Base-by-base conservation (phyloP, 2,797 vertebrate genomes). In the Arrhamphus sclerolepis region DNA sequence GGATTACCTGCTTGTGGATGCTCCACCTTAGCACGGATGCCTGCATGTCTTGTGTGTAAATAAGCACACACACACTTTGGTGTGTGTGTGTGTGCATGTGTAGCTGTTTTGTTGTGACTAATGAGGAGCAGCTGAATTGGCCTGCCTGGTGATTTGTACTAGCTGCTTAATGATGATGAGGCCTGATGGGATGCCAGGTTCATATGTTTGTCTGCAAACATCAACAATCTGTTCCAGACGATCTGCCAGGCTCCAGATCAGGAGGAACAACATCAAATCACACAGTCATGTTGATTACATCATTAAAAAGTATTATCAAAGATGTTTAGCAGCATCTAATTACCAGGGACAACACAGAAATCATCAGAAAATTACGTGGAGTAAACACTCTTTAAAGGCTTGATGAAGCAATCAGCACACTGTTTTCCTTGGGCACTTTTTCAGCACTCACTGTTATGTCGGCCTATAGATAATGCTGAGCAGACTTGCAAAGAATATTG, bases 161-260 rank as follows among this genome's bases (percentile, higher is more conserved):
- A 61, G 90, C 91, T 91, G 90, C 87, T 90, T 92, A 92, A 93
- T 91, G 91, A 92, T 93, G 92, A 92, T 93, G 91, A 92, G 90
- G 89, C 92, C 90, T 92, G 92, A 93, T 93, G 91, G 90, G 91
- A 91, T 81, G 88, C 87, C 86, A 87, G 89, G 88, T 89, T 85
- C 81, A 68, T 84, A 87, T 88, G 89, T 92, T 92, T 93, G 89
- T 92, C 88, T 88, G 87, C 89, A 90, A 90, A 92, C 90, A 92
- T 92, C 89, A 89, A 91, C 91, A 93, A 92, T 92, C 91, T 93
- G 91, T 90, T 93, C 87, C 82, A 85, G 84, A 90, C 83, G 65
- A 89, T 87, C 85, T 87, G 90, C 85, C 87, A 89, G 88, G 86
- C 90, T 87, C 85, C 82, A 80, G 89, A 86, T 89, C 81, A 72